These are phyloP conservation scores for Diglossa cyanea DNA, from an alignment of 2,797 vertebrate species.

Conservation along the genomic window DNA sequence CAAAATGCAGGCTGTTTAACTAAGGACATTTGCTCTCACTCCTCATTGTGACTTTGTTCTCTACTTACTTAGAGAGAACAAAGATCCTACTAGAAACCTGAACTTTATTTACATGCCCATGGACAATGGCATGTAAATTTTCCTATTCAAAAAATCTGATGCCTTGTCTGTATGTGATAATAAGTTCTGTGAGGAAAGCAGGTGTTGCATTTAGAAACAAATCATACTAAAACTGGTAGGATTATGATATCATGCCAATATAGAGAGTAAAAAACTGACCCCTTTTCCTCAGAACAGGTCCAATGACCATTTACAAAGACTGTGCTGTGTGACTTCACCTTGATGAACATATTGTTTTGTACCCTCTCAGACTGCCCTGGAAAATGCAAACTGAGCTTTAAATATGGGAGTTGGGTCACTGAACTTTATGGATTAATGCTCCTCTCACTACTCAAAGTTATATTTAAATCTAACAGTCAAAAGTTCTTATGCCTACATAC, in stretches of 20 bases:
- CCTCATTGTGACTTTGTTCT: not conserved
- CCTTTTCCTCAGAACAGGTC: not conserved
- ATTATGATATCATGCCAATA: not conserved
- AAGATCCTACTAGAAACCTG: not conserved
- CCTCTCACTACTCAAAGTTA: not conserved
- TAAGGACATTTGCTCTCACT: not conserved
- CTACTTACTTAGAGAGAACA: not conserved
- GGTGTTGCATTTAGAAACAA: not conserved
- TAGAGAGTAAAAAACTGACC: not conserved
- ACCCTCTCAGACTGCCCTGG: not conserved
- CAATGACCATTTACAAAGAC: not conserved
- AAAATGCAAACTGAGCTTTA: not conserved
- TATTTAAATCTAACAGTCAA: not conserved
- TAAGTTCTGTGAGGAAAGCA: not conserved
- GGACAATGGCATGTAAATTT: not conserved
- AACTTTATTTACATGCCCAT: not conserved
- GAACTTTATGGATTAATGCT: not conserved
- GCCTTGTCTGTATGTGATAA: not conserved
- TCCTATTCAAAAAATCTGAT: not conserved
- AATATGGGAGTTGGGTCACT: not conserved
- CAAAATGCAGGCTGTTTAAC: not conserved
- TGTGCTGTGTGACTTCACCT: not conserved
- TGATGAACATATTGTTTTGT: accelerated
- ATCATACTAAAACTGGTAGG: not conserved
- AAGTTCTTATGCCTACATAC: not conserved